Evolutionary conservation across 2,797 vertebrate species (phyloP).

Genomic region (Columba guinea): DNA sequence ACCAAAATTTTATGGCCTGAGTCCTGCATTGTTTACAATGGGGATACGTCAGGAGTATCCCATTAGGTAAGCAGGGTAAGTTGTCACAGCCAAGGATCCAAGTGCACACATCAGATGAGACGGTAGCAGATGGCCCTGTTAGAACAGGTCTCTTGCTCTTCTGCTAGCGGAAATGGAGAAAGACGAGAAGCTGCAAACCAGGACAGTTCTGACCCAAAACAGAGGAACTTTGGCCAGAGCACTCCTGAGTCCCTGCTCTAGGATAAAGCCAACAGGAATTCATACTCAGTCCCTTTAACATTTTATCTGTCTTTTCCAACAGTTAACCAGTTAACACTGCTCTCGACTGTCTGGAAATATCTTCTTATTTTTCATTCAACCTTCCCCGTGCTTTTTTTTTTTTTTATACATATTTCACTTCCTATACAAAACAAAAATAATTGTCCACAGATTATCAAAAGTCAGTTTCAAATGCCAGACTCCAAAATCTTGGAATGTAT

Average conservation of each 20-base stretch:
- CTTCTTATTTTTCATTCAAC: background rate
- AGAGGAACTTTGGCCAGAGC: background rate
- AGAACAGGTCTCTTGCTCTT: background rate
- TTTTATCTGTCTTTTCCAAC: background rate
- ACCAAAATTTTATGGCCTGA: background rate
- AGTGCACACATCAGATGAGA: background rate
- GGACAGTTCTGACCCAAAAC: background rate
- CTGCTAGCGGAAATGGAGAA: background rate
- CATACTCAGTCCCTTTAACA: background rate
- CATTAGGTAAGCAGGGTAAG: background rate
- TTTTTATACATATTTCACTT: background rate
- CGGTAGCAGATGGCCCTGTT: background rate
- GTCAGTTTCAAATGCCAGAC: constrained; percentile 63
- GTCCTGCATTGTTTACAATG: background rate
- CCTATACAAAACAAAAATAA: background rate
- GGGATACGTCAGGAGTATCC: background rate
- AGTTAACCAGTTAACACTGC: background rate
- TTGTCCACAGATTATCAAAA: constrained; percentile 32
- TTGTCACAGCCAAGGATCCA: background rate
- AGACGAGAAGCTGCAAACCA: background rate
- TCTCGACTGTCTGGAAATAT: background rate
- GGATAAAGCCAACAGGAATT: background rate
- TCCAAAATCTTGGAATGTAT: constrained; percentile 43
- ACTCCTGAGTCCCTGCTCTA: background rate
- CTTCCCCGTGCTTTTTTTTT: background rate